Evolutionary conservation across 2,797 vertebrate species (phyloP).

Genomic region (Microhierax caerulescens): DNA sequence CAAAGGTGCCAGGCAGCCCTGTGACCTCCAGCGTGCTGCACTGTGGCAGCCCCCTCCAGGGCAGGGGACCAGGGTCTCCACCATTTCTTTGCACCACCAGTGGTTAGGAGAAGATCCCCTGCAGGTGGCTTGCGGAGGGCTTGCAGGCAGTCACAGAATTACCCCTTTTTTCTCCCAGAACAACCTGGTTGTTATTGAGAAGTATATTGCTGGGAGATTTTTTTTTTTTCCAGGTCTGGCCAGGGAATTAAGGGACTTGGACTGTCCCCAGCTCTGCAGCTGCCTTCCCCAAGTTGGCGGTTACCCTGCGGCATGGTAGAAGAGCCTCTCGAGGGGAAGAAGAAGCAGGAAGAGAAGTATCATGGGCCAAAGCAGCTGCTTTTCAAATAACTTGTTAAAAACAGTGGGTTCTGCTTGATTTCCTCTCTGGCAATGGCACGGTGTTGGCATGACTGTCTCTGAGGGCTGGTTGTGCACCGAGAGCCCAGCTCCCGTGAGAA

Average conservation of each 20-base stretch:
- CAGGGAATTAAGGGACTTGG: not conserved
- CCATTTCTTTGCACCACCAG: fast-evolving
- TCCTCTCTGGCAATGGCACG: not conserved
- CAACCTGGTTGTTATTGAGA: not conserved
- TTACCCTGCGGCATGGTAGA: not conserved
- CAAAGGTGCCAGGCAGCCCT: not conserved
- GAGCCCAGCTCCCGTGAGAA: not conserved
- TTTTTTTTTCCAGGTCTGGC: not conserved
- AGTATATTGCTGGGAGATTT: not conserved
- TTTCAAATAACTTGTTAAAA: not conserved
- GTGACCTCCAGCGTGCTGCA: not conserved
- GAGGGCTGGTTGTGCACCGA: not conserved
- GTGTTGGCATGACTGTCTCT: not conserved
- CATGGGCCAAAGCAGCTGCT: not conserved
- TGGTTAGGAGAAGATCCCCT: not conserved
- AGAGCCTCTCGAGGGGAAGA: not conserved
- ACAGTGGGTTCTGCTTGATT: not conserved
- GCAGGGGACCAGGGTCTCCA: not conserved
- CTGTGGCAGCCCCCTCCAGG: not conserved
- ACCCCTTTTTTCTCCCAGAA: not conserved
- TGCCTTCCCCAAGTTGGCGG: not conserved
- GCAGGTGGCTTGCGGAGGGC: no score
- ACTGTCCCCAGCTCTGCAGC: not conserved
- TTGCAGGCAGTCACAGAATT: not conserved
- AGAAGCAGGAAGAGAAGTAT: not conserved